phyloP scores from a whole-genome alignment of 64 coral and sea anemone species.

The Acropora yongei region DNA sequence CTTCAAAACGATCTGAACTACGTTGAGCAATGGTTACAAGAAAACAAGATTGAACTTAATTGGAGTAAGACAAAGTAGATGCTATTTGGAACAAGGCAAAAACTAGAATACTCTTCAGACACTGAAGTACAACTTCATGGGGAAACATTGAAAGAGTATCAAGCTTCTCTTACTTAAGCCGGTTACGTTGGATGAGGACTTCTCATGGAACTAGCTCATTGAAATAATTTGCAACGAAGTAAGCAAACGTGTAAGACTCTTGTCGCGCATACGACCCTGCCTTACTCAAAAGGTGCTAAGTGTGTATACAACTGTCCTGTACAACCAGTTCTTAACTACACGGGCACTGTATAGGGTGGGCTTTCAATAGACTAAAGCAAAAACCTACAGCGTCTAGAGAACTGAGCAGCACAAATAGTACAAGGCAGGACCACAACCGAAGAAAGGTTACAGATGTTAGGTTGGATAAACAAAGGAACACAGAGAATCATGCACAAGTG shows the following conservation, averaged over 20 bases:
- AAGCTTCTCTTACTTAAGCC: constrained; percentile 31
- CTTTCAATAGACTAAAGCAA: neutral
- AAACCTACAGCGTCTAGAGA: constrained; percentile 38
- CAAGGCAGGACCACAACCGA: neutral
- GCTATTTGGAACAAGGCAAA: constrained; percentile 44
- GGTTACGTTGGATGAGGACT: constrained; percentile 54
- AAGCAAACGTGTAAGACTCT: constrained; percentile 44
- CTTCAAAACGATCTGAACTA: constrained; percentile 45
- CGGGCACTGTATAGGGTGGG: constrained; percentile 23
- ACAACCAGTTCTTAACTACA: constrained; percentile 29
- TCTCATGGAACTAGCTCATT: constrained; percentile 52
- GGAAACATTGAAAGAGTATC: constrained; percentile 34
- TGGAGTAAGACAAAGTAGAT: constrained; percentile 61
- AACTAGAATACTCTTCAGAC: too few relatives aligned
- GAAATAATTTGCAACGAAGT: constrained; percentile 39
- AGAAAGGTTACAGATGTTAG: neutral
- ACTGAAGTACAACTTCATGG: neutral
- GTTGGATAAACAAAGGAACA: neutral
- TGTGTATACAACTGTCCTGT: constrained; percentile 45
- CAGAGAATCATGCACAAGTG: neutral
- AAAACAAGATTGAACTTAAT: constrained; percentile 47
- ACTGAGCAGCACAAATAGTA: constrained; percentile 12
- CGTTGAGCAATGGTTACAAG: neutral
- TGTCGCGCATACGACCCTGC: constrained; percentile 57
- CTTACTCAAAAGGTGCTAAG: constrained; percentile 59